Base-by-base conservation (phyloP, 2,797 vertebrate genomes). In the Phyllotis vaccarum region DNA sequence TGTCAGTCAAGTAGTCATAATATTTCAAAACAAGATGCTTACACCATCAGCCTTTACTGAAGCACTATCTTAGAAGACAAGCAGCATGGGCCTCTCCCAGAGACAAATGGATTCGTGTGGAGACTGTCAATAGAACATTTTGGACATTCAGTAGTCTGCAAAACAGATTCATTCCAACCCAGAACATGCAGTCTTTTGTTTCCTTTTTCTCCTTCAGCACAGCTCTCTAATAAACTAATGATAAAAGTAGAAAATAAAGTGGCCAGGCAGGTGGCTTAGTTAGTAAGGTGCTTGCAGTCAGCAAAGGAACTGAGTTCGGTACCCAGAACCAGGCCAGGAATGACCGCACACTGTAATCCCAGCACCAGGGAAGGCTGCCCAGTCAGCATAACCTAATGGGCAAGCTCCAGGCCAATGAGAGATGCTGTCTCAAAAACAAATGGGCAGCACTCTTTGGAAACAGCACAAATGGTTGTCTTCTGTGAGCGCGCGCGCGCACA, bases 1-100 rank as follows among this genome's bases (percentile, higher is more conserved):
- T 0, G 4, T 34, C 66, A 70, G 34, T 92, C 86, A 0, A 0
- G 95, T 75, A 74, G 49, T 5, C 96, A 75, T 80, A 95, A 74
- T 79, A 95, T 95, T 97, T 89, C 87, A 91, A 54, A 95, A 89
- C 17, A 95, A 66, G 22, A 93, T 78, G 78, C 64, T 95, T 86
- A 95, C 93, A 87, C 72, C 95, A 86, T 95, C 74, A 56, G 86
- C 75, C 90, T 52, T 75, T 81, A 85, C 1, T 90, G 91, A 95
- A 96, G 66, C 37, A 89, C 46, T n/a, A 64, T 66, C 60, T 91
- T 72, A 49, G 66, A 74, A 58, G 2, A 88, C 10, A 87, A 78
- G 68, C 90, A 90, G 72, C 43, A 62, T 1, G 17, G 10, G 2
- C 12, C 66, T 37, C n/a, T n/a, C n/a, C n/a, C 7, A 37, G 46